Base-by-base conservation (phyloP, 2,797 vertebrate genomes). In the Pelobates cultripes region DNA sequence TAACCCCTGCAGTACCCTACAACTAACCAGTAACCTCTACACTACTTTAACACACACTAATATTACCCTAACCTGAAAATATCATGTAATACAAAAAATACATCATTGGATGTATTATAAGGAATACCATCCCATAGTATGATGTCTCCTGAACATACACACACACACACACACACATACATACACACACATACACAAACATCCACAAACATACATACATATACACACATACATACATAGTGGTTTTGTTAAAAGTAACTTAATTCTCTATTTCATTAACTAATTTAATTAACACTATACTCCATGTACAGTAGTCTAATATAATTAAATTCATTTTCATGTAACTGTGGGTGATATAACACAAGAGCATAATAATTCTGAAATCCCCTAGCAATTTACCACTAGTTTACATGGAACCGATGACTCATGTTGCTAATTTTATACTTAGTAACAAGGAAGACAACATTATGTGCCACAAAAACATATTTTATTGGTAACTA, bases 381-480 rank as follows among this genome's bases (percentile, higher is more conserved):
- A 57, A 61, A 80, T 76, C 77, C 57, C 8, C 44, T 75, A 79
- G 72, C 82, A 66, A 84, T 84, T 45, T 61, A 79, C 77, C 77
- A 84, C 75, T 80, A 72, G 72, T 79, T 84, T 79, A 84, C 73
- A 84, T 76, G 73, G 68, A 77, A 41, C 67, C 7, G 66, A 75
- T 84, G 77, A 84, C 73, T 84, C 82, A 84, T 72, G 77, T 72
- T 79, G 66, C 82, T 84, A 84, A 84, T 76, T 79, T 75, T 79
- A 84, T 60, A 71, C 82, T 71, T 79, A 71, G 72, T 79, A 79
- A 84, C 77, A 76, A 76, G 76, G 78, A 78, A 83, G 55, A 79
- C 73, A 79, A 75, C 67, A 75, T 73, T 79, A 51, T 84, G 73
- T 79, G 60, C 41, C 72, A 84, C 74, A 75, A 68, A 57, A 74